Evolutionary conservation across 2,888 invertebrate genomes (phyloP).

Genomic region (Ecliptopera silaceata): DNA sequence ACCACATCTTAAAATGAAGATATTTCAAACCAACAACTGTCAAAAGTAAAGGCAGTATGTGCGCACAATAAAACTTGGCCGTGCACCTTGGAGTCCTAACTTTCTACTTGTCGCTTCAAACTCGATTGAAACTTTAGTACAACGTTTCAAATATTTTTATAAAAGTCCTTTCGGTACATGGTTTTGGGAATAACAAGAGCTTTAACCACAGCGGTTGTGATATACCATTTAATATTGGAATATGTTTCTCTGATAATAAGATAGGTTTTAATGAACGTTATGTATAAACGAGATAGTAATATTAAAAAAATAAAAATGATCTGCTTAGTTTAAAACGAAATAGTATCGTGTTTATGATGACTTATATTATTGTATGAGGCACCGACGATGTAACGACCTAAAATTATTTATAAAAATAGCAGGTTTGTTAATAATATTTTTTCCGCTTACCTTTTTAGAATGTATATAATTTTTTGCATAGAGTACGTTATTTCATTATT

Average conservation of each 20-base stretch:
- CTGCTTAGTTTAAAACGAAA: no score
- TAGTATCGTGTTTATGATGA: no score
- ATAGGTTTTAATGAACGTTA: no score
- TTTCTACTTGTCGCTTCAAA: conserved; percentile 37
- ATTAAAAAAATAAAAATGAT: no score
- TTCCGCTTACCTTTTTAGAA: not conserved
- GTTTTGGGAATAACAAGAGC: conserved; percentile 24
- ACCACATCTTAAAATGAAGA: conserved; percentile 12
- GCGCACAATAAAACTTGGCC: conserved; percentile 37
- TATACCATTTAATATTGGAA: no score
- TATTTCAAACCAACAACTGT: conserved; percentile 27
- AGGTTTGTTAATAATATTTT: not conserved
- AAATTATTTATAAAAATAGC: no score
- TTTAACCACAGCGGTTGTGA: no score
- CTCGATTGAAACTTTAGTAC: conserved; percentile 40
- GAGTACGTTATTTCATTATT: conserved; percentile 24
- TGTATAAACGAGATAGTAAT: no score
- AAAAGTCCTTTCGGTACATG: conserved; percentile 24
- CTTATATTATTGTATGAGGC: no score
- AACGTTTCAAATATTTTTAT: conserved; percentile 38
- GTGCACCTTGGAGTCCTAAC: conserved; percentile 32
- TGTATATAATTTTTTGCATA: conserved; percentile 5
- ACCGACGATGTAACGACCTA: no score
- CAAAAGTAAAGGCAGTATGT: conserved; percentile 24
- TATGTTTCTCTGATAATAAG: no score